A percentile compares a stretch with the other conserved stretches of the same genome.
Conservation (phyloP, 2,888 invertebrate genomes). For the Norana najaformis region DNA sequence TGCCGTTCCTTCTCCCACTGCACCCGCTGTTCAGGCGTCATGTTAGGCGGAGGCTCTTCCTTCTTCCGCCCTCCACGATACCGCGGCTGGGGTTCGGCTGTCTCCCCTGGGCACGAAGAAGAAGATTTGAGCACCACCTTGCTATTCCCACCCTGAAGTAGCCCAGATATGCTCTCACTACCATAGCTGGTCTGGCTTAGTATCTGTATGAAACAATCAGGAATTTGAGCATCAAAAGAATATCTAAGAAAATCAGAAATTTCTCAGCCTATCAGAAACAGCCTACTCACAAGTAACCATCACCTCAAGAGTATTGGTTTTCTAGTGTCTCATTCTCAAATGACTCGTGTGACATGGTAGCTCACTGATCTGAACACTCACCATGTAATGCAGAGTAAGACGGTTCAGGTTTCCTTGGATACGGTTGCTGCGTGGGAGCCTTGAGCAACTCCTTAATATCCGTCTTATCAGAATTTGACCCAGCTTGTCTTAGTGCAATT, state of each 20-base stretch:
- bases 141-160: not conserved
- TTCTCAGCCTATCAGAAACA: not conserved
- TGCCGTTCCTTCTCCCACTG: conserved; percentile 80
- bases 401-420: not conserved
- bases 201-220: not conserved
- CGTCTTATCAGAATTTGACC: no score
- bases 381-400: not conserved
- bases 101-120: conserved; percentile 22
- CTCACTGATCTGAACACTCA: not conserved
- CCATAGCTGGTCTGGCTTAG: not conserved
- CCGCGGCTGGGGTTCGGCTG: not conserved
- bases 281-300: no score
- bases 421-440: not conserved
- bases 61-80: conserved; percentile 42
- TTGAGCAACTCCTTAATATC: not conserved
- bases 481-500: no score
- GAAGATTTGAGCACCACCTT: not conserved
- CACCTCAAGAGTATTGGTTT: not conserved
- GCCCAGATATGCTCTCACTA: not conserved
- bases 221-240: not conserved
- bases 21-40: conserved; percentile 53
- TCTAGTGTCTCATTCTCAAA: no score
- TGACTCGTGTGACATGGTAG: not conserved
- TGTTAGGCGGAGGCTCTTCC: conserved; percentile 50
- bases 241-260: not conserved